Evolutionary conservation across 2,113 vertebrate genomes (phyloP).

Genomic region (Atlantisia rogersi): DNA sequence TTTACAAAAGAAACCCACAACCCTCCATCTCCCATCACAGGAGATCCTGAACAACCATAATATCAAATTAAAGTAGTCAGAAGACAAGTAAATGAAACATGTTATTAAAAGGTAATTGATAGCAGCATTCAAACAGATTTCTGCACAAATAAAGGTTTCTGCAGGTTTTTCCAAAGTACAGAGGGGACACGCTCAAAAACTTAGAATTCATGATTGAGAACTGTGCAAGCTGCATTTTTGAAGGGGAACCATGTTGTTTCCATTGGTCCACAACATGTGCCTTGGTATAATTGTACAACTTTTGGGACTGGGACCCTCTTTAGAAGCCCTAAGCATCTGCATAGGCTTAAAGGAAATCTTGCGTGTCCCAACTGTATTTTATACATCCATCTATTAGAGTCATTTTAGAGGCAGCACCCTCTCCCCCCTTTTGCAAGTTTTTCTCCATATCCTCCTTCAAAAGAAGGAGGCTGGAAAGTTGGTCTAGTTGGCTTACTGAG

Average conservation of each 20-base stretch:
- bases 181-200: not conserved
- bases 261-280: not conserved
- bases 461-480: not conserved
- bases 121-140: not conserved
- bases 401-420: not conserved
- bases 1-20: not conserved
- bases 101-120: not conserved
- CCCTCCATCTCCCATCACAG: not conserved
- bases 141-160: not conserved
- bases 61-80: not conserved
- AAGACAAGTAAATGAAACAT: not conserved
- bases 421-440: not conserved
- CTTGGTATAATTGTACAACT: not conserved
- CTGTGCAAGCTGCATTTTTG: not conserved
- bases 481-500: not conserved
- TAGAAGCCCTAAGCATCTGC: not conserved
- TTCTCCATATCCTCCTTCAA: not conserved
- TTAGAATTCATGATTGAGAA: not conserved
- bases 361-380: not conserved
- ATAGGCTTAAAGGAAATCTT: not conserved
- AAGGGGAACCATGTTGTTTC: not conserved
- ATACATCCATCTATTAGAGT: not conserved
- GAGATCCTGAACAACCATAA: not conserved
- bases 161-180: not conserved
- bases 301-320: not conserved